These are phyloP conservation scores for Anser brachyrhynchus DNA, from an alignment of 2,113 vertebrate genomes.

Conservation along the genomic window DNA sequence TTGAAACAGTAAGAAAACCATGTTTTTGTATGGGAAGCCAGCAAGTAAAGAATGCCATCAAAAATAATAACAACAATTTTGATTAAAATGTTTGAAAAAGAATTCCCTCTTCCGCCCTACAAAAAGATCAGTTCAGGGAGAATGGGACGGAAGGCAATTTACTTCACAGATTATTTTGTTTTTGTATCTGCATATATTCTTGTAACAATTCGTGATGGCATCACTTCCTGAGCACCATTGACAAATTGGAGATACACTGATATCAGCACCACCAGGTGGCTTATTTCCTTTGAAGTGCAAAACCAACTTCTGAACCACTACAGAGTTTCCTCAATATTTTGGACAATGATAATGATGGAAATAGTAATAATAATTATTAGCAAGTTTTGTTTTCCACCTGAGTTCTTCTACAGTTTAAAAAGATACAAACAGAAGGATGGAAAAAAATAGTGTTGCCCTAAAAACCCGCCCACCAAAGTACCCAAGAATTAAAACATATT, in stretches of 20 bases:
- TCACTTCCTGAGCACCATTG: not conserved
- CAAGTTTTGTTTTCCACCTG: not conserved
- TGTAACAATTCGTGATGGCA: not conserved
- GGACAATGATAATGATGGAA: not conserved
- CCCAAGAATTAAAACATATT: not conserved
- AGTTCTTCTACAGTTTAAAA: not conserved
- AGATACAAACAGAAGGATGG: not conserved
- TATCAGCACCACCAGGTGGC: not conserved
- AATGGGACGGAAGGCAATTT: not conserved
- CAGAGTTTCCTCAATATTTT: not conserved
- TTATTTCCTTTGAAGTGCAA: not conserved
- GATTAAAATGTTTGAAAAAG: not conserved
- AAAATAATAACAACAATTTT: not conserved
- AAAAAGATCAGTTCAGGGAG: not conserved
- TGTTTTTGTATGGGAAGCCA: not conserved
- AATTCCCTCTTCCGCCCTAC: not conserved
- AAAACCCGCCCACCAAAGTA: not conserved
- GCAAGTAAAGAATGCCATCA: not conserved
- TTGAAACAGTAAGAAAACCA: not conserved
- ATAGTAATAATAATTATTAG: not conserved
- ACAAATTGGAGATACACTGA: not conserved
- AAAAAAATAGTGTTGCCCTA: not conserved
- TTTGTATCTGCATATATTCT: not conserved
- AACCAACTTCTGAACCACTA: not conserved
- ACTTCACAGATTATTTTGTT: not conserved